Evolutionary conservation across 2,797 vertebrate genomes (phyloP).

Genomic region (Catostomus latipinnis): DNA sequence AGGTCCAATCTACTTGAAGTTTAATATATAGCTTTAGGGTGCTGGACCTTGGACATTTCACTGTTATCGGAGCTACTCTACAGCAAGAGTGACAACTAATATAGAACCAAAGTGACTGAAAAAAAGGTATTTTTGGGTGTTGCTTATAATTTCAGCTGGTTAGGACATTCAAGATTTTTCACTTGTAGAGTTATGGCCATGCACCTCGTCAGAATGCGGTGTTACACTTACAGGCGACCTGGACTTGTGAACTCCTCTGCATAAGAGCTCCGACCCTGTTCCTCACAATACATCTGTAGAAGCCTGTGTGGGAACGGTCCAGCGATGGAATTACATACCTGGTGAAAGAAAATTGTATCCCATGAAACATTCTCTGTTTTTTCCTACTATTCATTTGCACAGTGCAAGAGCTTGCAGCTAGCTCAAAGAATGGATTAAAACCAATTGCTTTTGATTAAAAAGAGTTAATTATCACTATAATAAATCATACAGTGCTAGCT

Average conservation of each 20-base stretch:
- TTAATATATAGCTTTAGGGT: too few species aligned
- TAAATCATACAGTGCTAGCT: slow-evolving; percentile 23
- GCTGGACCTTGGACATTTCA: too few species aligned
- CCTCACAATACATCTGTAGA: slow-evolving; percentile 96
- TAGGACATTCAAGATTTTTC: too few species aligned
- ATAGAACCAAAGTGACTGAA: too few species aligned
- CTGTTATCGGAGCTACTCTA: too few species aligned
- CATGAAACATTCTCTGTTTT: not conserved
- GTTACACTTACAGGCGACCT: slow-evolving; percentile 94
- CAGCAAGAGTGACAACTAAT: too few species aligned
- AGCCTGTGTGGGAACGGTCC: slow-evolving; percentile 91
- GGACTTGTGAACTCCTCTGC: slow-evolving; percentile 94
- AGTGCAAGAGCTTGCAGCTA: not conserved
- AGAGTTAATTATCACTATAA: slow-evolving; percentile 26
- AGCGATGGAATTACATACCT: slow-evolving; percentile 96
- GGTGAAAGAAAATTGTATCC: slow-evolving; percentile 23
- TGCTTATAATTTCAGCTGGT: too few species aligned
- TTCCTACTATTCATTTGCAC: not conserved
- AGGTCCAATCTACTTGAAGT: too few species aligned
- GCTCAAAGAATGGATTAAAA: not conserved
- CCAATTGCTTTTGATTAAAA: slow-evolving; percentile 20
- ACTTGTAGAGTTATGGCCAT: not conserved
- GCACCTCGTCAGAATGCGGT: not conserved
- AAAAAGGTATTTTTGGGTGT: too few species aligned
- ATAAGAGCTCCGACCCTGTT: slow-evolving; percentile 96